These are phyloP conservation scores for Trichomycterus rosablanca DNA, from an alignment of 2,113 vertebrate genomes.

Conservation along the genomic window DNA sequence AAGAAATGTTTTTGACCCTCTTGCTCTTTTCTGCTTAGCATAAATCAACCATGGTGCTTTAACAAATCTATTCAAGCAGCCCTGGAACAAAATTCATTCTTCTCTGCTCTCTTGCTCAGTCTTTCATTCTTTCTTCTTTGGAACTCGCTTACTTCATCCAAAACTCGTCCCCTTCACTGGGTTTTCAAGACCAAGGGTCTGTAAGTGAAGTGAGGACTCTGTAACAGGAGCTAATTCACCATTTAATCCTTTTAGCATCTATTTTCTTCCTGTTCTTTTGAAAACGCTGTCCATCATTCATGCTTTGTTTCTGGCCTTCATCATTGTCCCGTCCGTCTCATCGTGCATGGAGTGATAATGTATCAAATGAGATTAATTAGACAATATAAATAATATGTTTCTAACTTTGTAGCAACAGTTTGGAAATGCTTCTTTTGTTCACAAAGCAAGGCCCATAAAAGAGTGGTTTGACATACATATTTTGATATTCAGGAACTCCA, in stretches of 20 bases:
- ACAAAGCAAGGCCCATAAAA: too few species aligned
- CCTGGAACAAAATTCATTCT: constrained; percentile 47
- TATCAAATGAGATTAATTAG: too few species aligned
- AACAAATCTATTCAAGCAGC: constrained; percentile 90
- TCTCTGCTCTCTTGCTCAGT: constrained; percentile 23
- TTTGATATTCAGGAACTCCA: too few species aligned
- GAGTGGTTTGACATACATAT: too few species aligned
- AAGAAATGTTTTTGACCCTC: constrained; percentile 69
- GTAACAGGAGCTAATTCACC: constrained; percentile 66
- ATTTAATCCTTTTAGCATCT: constrained; percentile 72
- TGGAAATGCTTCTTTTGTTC: too few species aligned
- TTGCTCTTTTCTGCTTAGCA: constrained; percentile 78
- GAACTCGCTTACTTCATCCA: constrained; percentile 48
- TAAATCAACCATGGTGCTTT: constrained; percentile 83
- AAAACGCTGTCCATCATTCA: too few species aligned
- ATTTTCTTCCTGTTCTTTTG: too few species aligned
- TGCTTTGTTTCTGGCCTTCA: too few species aligned
- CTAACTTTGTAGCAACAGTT: too few species aligned
- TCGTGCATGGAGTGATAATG: too few species aligned
- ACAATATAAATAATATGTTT: too few species aligned
- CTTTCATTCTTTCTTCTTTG: constrained; percentile 48
- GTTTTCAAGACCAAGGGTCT: constrained; percentile 41
- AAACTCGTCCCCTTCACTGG: constrained; percentile 22
- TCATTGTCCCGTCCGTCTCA: too few species aligned
- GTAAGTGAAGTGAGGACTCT: constrained; percentile 64